Base-by-base conservation (phyloP, 2,888 invertebrate genomes). In the Amblyjoppa proteus region DNA sequence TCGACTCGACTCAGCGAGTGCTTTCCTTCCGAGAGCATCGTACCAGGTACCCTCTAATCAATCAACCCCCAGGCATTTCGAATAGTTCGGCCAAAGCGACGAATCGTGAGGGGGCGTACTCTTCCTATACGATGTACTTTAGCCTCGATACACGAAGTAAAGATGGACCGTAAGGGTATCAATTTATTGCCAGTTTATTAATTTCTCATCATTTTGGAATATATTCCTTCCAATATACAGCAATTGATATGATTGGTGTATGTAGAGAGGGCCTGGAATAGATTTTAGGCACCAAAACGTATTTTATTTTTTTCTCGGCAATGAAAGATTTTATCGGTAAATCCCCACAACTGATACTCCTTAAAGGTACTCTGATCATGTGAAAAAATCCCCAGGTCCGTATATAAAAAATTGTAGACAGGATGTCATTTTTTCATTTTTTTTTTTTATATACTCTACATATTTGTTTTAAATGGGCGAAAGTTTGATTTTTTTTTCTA, bases 41-140 rank as follows among this genome's bases (percentile, higher is more conserved):
- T 79, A 61, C 81, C 89, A 88, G 88, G 92, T 92, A 91, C 92
- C 93, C 93, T 94, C 93, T 94, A 94, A 94, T 94, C 94, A 94
- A 94, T 94, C 94, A 94, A 93, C 93, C 93, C 92, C 92, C 91
- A 90, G 93, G 92, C 93, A 91, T 92, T 92, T 93, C 91, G 89
- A 87, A 91, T 87, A 83, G 84, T 88, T 87, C 69, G 45, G 80
- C 53, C 68, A 66, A 61, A 82, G 49, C 56, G 56, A 64, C 75
- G 70, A 81, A 73, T 68, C 76, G 66, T 53, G 38, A 49, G 53
- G 64, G 16, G 41, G 38, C 25, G 16, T 68, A 66, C 53, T 38
- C 66, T 68, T 68, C 53, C 68, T 51, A 61, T 25, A 58, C 51
- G 53, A 9, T 20, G n/a, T 73, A 73, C 16, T 61, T 53, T 73